Percentiles rank a stretch among this genome's conserved stretches.
These are phyloP conservation scores for Aphelinus certus DNA, from an alignment of 1,140 invertebrate species.

Conservation along the genomic window DNA sequence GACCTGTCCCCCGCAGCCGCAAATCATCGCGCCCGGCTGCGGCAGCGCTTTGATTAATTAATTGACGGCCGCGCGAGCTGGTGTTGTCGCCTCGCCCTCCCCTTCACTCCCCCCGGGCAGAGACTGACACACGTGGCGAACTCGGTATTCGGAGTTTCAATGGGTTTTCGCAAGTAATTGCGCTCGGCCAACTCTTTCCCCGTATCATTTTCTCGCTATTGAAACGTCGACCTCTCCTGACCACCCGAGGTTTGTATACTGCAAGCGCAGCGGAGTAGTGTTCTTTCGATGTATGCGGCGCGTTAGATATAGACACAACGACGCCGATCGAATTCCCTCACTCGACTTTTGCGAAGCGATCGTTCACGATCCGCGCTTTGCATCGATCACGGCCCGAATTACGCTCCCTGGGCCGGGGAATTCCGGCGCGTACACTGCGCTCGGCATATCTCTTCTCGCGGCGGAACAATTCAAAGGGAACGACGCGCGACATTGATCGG, in stretches of 20 bases:
- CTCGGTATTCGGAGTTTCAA: neutral
- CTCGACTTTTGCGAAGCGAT: too few species aligned
- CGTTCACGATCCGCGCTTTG: too few species aligned
- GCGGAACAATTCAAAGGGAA: slow-evolving; percentile 21
- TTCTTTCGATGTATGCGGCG: too few species aligned
- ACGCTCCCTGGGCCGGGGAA: too few species aligned
- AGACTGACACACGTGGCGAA: neutral
- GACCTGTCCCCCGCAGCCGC: slow-evolving; percentile 35
- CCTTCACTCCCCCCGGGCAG: neutral
- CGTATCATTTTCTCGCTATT: neutral
- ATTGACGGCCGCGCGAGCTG: neutral
- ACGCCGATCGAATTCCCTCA: too few species aligned
- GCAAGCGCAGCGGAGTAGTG: too few species aligned
- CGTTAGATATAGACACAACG: too few species aligned
- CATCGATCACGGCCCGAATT: too few species aligned
- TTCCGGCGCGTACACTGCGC: too few species aligned
- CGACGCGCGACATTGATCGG: slow-evolving; percentile 26
- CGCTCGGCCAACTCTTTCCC: too few species aligned
- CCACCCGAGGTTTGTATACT: too few species aligned
- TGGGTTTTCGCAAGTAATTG: neutral
- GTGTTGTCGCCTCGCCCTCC: too few species aligned
- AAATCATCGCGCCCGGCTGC: neutral
- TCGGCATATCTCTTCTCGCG: neutral
- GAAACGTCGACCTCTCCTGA: neutral
- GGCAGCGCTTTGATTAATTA: slow-evolving; percentile 7